Evolutionary conservation across 2,113 vertebrate species (phyloP).

Genomic region (Cacatua alba): DNA sequence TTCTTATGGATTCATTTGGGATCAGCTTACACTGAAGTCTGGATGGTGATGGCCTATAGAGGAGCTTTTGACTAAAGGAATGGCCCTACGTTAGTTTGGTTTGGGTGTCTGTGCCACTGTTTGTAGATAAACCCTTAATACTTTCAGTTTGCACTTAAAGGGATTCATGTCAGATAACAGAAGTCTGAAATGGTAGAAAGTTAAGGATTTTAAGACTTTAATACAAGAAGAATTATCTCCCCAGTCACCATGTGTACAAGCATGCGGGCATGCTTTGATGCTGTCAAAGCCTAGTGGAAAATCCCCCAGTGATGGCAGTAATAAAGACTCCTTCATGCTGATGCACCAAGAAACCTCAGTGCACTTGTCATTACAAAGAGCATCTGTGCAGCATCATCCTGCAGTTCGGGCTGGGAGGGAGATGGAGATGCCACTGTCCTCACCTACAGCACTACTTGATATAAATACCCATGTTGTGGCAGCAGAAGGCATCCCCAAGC

Average conservation of each 20-base stretch:
- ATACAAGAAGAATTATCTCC: neutral
- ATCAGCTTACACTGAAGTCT: neutral
- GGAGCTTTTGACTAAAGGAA: neutral
- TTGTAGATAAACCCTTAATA: neutral
- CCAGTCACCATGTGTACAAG: neutral
- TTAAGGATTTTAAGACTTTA: neutral
- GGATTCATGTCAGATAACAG: neutral
- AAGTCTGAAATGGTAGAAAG: neutral
- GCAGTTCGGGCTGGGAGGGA: neutral
- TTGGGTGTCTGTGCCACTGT: neutral
- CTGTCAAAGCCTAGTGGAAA: neutral
- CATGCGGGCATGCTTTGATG: neutral
- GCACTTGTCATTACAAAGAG: neutral
- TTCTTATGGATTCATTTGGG: neutral
- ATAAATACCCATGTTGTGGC: neutral
- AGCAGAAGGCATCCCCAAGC: neutral
- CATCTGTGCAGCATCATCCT: neutral
- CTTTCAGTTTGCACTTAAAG: neutral
- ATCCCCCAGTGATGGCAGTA: neutral
- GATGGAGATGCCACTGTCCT: neutral
- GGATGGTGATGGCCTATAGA: neutral
- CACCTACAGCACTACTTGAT: neutral
- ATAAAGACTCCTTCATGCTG: neutral
- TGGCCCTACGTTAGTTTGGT: neutral
- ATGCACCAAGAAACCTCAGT: neutral